These are phyloP conservation scores for Micronycteris hirsuta DNA, from an alignment of 2,113 vertebrate species.

Conservation along the genomic window DNA sequence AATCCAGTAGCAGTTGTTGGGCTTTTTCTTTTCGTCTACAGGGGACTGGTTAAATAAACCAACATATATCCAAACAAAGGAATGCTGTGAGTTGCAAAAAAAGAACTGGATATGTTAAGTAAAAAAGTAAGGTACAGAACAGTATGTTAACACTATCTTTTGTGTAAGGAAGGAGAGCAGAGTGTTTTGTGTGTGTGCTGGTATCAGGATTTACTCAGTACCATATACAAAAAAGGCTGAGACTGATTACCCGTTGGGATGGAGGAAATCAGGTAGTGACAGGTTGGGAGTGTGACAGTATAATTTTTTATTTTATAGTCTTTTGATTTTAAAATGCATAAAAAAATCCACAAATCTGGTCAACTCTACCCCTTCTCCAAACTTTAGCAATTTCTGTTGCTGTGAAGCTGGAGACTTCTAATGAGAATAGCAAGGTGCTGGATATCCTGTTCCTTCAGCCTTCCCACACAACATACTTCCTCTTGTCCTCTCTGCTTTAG, in stretches of 20 bases:
- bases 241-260: neutral
- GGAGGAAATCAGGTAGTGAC: neutral
- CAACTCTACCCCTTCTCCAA: neutral
- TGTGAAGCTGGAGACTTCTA: neutral
- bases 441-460: neutral
- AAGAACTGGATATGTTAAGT: neutral
- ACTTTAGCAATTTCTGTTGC: neutral
- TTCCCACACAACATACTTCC: neutral
- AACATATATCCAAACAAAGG: neutral
- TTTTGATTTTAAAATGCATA: constrained; percentile 23
- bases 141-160: neutral
- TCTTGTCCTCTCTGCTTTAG: neutral
- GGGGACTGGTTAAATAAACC: neutral
- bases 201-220: neutral
- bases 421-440: neutral
- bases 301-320: neutral
- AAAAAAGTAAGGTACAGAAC: neutral
- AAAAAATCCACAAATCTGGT: neutral
- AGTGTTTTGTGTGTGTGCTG: neutral
- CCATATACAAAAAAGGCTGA: neutral
- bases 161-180: neutral
- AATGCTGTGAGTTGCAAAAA: neutral
- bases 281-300: neutral
- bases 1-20: neutral
- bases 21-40: neutral